phyloP scores from a whole-genome alignment of 2,797 vertebrate genomes.

The Falco rusticolus region DNA sequence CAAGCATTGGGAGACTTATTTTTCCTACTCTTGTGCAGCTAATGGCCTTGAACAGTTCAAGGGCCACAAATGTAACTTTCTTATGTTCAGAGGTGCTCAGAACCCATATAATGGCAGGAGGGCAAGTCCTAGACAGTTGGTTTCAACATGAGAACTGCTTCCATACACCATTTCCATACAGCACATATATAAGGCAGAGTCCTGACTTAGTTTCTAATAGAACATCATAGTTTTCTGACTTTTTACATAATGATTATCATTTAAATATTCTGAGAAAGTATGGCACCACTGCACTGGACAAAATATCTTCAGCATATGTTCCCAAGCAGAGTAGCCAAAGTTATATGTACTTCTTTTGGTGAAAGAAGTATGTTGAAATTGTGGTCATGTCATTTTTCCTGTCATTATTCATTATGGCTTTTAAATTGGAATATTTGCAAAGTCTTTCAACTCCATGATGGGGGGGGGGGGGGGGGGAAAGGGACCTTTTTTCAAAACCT shows the following conservation, averaged over 20 bases:
- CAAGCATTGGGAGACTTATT: neutral
- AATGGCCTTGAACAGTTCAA: neutral
- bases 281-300: neutral
- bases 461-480: rapidly evolving
- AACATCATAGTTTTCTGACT: neutral
- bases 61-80: neutral
- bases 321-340: neutral
- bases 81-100: neutral
- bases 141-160: neutral
- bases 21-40: neutral
- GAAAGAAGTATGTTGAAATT: neutral
- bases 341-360: neutral
- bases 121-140: rapidly evolving
- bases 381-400: neutral
- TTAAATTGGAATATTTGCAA: neutral
- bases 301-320: neutral
- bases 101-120: neutral
- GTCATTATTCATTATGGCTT: neutral
- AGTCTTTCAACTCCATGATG: neutral
- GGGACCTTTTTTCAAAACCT: neutral
- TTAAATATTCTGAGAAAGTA: neutral
- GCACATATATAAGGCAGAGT: no score
- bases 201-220: neutral
- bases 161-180: neutral
- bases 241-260: neutral